These are phyloP conservation scores for Xylota sylvarum DNA, from an alignment of 2,888 invertebrate species.

Conservation along the genomic window DNA sequence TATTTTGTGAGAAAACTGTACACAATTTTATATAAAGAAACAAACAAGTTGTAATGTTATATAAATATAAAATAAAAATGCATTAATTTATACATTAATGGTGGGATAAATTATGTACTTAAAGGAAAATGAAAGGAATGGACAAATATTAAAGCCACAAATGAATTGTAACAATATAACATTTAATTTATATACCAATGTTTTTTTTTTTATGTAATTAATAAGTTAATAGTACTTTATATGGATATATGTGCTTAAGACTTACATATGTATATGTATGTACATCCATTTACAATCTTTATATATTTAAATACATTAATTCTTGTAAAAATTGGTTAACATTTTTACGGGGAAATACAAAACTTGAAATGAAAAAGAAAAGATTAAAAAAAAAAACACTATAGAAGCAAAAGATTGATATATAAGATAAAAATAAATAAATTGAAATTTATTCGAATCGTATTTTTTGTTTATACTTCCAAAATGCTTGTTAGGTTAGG, in stretches of 20 bases:
- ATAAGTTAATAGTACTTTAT: slow-evolving; percentile 28
- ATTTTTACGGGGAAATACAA: slow-evolving; percentile 59
- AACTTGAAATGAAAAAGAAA: slow-evolving; percentile 11
- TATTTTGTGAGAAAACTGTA: slow-evolving; percentile 75
- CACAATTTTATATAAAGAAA: slow-evolving; percentile 65
- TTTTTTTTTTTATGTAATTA: slow-evolving; percentile 9
- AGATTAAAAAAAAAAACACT: neutral
- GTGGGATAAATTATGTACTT: slow-evolving; percentile 15
- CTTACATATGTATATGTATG: slow-evolving; percentile 20
- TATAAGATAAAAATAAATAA: slow-evolving; percentile 46
- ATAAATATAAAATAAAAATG: slow-evolving; percentile 3
- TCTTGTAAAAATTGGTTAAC: slow-evolving; percentile 70
- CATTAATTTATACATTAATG: slow-evolving; percentile 24
- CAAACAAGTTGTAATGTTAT: neutral
- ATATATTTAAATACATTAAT: slow-evolving; percentile 27
- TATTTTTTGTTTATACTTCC: neutral
- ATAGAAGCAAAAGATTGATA: slow-evolving; percentile 35
- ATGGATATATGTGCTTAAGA: slow-evolving; percentile 40
- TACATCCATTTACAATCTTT: slow-evolving; percentile 40
- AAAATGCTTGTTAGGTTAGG: too few species aligned
- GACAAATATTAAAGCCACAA: slow-evolving; percentile 25
- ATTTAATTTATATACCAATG: slow-evolving; percentile 19
- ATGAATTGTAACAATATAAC: slow-evolving; percentile 44
- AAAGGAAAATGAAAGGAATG: neutral
- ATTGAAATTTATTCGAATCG: slow-evolving; percentile 11